Percentiles rank a stretch among this genome's conserved stretches.
phyloP scores from a whole-genome alignment of 2,797 vertebrate species.

The Sebastes iracundus region DNA sequence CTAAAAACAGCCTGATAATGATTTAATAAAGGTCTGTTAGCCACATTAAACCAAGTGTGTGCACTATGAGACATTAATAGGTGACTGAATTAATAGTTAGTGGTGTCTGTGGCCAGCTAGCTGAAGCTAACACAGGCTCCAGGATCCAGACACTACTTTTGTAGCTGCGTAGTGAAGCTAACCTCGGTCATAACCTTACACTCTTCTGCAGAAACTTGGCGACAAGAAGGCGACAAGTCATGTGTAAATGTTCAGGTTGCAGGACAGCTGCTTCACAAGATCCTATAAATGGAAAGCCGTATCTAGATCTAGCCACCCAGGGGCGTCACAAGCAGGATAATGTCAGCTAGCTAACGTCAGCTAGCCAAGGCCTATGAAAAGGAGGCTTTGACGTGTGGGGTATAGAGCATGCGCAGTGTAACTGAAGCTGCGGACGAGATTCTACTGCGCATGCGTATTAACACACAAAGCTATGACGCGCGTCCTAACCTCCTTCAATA shows the following conservation, averaged over 20 bases:
- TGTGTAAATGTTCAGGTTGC: slow-evolving; percentile 33
- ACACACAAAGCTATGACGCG: fast-evolving
- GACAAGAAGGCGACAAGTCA: slow-evolving; percentile 23
- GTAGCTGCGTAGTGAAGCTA: slow-evolving; percentile 63
- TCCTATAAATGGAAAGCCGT: slow-evolving; percentile 71
- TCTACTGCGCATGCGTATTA: too few relatives aligned
- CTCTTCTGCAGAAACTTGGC: slow-evolving; percentile 32
- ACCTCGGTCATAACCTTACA: slow-evolving; percentile 41
- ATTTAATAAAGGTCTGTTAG: not conserved
- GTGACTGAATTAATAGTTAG: not conserved
- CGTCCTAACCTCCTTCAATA: too few relatives aligned
- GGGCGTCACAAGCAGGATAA: slow-evolving; percentile 42
- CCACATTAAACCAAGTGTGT: not conserved
- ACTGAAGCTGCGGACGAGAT: too few relatives aligned
- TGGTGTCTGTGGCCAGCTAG: slow-evolving; percentile 20
- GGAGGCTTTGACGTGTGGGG: fast-evolving
- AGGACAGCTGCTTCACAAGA: slow-evolving; percentile 46
- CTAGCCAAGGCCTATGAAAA: too few relatives aligned
- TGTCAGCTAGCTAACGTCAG: slow-evolving; percentile 42
- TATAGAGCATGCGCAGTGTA: too few relatives aligned
- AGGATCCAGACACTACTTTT: slow-evolving; percentile 28
- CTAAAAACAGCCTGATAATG: not conserved
- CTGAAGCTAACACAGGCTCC: slow-evolving; percentile 39
- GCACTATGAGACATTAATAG: not conserved
- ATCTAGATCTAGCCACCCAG: slow-evolving; percentile 26